A percentile compares a stretch with the other conserved stretches of the same genome.
phyloP scores from a whole-genome alignment of 2,888 invertebrate species.

The Nowickia ferox region DNA sequence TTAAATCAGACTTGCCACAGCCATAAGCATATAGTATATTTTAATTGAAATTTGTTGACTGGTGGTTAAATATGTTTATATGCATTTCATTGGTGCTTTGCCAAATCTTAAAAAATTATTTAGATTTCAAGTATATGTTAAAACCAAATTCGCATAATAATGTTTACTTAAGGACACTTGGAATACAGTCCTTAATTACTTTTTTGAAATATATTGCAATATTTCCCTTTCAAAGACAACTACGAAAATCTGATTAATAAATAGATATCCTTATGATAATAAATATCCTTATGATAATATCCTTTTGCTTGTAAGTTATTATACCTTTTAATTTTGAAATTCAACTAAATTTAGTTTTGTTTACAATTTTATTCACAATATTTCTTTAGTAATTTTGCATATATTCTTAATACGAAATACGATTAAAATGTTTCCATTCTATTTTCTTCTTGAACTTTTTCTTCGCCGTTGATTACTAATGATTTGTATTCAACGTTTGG shows the following conservation, averaged over 20 bases:
- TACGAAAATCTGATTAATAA: background rate
- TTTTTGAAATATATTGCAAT: background rate
- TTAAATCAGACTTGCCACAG: background rate
- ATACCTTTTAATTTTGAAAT: slow-evolving; percentile 22
- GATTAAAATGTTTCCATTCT: slow-evolving; percentile 27
- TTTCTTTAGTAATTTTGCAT: background rate
- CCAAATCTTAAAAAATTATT: too few species aligned
- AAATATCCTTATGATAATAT: slow-evolving; percentile 22
- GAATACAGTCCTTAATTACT: slow-evolving; percentile 9
- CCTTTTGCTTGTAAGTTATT: slow-evolving; percentile 8
- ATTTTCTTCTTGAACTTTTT: slow-evolving; percentile 30
- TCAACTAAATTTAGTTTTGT: slow-evolving; percentile 17
- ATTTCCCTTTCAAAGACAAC: background rate
- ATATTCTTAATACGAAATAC: slow-evolving; percentile 38
- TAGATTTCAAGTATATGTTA: too few species aligned
- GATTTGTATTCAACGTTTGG: slow-evolving; percentile 67
- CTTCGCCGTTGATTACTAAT: slow-evolving; percentile 60
- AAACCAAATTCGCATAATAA: too few species aligned
- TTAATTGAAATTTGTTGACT: too few species aligned
- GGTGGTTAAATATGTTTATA: too few species aligned
- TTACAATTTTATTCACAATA: slow-evolving; percentile 16
- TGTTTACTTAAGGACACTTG: too few species aligned
- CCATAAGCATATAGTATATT: too few species aligned
- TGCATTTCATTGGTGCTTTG: too few species aligned
- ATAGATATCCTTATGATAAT: background rate